Evolutionary conservation across 2,113 vertebrate species (phyloP), one percentile per base, ranked within the genome.

Genomic region (Loxodonta africana): DNA sequence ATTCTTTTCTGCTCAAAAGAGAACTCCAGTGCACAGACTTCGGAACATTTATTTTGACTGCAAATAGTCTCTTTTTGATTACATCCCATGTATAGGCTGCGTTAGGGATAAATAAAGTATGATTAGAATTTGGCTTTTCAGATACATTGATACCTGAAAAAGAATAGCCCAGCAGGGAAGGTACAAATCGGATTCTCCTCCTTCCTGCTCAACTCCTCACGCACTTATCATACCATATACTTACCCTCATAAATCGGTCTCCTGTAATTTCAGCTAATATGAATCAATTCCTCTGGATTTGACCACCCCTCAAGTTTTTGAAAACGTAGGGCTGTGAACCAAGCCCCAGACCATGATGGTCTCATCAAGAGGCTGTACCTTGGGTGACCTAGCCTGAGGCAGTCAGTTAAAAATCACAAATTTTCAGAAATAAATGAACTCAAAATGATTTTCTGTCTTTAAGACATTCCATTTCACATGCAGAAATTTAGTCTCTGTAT

Each of bases 381-480:
- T 48, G 0, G 46, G 21, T 77, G 30, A 76, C 30, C 57, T 69
- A 95, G 15, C 46, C 33, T 26, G 46, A 95, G 94, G 57, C 33
- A 62, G 20, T 80, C 37, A 57, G 17, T 51, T 95, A 96, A 77
- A n/a, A 67, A n/a, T 82, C 44, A 73, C 78, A 78, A 96, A 48
- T 80, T 53, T 92, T 94, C 51, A 28, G 26, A 85, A 96, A 69
- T 85, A 86, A 83, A 51, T 93, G 28, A 91, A 88, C 62, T 81
- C n/a, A 80, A 82, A 8, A 63, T 71, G 1, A 74, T 96, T 95
- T 97, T 84, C 8, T 30, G 71, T 83, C 51, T 67, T 83, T 77
- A 83, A 90, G 11, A 65, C 10, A 90, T 60, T 88, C 81, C 41
- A 83, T 88, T 95, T 87, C 44, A 81, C 8, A 51, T 48, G 33